Conservation (phyloP, 2,888 invertebrate species). For the Erpobdella octoculata region DNA sequence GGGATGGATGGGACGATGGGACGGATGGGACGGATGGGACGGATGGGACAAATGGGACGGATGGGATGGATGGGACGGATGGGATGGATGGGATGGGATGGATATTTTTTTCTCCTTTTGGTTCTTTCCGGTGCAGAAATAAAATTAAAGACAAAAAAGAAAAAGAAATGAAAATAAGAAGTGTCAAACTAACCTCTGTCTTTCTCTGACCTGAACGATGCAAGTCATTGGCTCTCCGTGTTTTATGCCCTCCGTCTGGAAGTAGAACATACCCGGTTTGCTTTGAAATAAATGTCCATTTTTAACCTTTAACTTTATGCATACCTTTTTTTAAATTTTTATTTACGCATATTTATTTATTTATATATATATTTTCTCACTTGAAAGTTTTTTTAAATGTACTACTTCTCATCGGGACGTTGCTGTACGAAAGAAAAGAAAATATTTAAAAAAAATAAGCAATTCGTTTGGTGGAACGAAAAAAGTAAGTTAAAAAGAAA, state of each 20-base stretch:
- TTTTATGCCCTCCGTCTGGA: slow-evolving; percentile 46
- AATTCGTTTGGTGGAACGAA: background rate
- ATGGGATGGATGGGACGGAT: too few species aligned
- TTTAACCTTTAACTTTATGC: background rate
- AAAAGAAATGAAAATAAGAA: background rate
- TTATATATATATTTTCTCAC: slow-evolving; percentile 36
- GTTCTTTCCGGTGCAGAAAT: too few species aligned
- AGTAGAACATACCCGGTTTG: slow-evolving; percentile 49
- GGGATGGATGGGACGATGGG: too few species aligned
- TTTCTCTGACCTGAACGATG: slow-evolving; percentile 47
- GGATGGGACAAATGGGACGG: too few species aligned
- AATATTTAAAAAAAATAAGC: background rate
- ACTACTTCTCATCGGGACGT: slow-evolving; percentile 47
- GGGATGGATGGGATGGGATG: too few species aligned
- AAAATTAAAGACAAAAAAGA: background rate
- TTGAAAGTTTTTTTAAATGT: slow-evolving; percentile 45
- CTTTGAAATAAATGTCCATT: slow-evolving; percentile 42
- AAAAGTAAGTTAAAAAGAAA: background rate
- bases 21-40: too few species aligned
- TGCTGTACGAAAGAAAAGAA: slow-evolving; percentile 38
- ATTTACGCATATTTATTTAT: background rate
- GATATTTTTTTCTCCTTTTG: too few species aligned
- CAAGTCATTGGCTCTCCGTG: slow-evolving; percentile 45
- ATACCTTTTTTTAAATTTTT: background rate
- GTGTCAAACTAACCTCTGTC: slow-evolving; percentile 42